These are phyloP conservation scores for Tapirus terrestris DNA, from an alignment of 2,113 vertebrate species.

Conservation along the genomic window DNA sequence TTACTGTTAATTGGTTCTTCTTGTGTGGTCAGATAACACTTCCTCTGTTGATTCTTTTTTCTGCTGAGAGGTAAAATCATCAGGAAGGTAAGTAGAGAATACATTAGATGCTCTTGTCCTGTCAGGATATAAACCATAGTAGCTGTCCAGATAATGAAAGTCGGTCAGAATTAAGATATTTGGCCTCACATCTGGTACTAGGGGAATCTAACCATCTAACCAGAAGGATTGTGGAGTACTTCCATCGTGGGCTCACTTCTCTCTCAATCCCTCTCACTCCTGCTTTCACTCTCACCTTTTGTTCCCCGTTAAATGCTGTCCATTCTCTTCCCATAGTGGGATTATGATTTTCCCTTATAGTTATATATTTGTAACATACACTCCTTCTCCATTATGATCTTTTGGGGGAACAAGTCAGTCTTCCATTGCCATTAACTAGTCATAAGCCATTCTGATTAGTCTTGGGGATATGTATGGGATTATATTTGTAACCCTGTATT, in stretches of 20 bases:
- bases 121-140: neutral
- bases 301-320: neutral
- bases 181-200: neutral
- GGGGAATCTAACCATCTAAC: neutral
- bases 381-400: neutral
- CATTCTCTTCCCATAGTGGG: neutral
- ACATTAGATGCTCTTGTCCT: neutral
- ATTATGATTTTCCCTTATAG: neutral
- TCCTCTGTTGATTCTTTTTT: neutral
- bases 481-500: neutral
- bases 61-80: neutral
- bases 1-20: conserved; percentile 51
- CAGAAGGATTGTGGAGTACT: neutral
- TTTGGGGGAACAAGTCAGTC: neutral
- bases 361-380: neutral
- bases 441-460: neutral
- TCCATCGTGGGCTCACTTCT: neutral
- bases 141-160: neutral
- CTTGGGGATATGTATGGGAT: neutral
- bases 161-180: neutral
- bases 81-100: neutral
- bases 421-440: neutral
- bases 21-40: conserved; percentile 15
- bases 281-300: neutral
- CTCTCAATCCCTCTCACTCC: neutral